Conservation (phyloP, 2,797 vertebrate genomes). For the Microhierax caerulescens region DNA sequence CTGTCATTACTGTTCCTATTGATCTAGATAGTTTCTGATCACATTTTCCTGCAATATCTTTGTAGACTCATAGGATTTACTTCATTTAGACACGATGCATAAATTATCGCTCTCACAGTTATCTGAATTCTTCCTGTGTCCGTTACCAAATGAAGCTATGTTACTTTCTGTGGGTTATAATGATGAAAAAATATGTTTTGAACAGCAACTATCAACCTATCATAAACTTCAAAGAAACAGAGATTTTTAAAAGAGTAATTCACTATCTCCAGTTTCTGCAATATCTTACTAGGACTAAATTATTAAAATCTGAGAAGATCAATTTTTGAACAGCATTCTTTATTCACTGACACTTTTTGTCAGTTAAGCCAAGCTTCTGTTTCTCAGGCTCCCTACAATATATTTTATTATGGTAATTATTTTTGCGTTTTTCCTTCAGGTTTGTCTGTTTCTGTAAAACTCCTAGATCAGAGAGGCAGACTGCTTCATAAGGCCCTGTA, state of each 20-base stretch:
- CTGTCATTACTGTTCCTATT: background rate
- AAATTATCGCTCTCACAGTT: background rate
- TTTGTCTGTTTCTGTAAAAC: background rate
- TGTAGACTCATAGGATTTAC: background rate
- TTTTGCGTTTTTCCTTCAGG: background rate
- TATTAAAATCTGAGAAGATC: conserved; percentile 69
- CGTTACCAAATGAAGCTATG: background rate
- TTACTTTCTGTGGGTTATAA: background rate
- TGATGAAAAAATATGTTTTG: conserved; percentile 20
- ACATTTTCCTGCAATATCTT: background rate
- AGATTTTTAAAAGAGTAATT: conserved; percentile 16
- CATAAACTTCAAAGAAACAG: conserved; percentile 54
- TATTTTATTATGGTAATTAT: conserved; percentile 7
- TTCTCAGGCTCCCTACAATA: conserved; percentile 18
- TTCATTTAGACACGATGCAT: background rate
- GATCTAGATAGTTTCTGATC: background rate
- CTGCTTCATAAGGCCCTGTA: background rate
- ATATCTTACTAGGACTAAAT: conserved; percentile 60
- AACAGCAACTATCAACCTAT: conserved; percentile 25
- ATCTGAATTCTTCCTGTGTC: background rate
- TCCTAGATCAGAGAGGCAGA: background rate
- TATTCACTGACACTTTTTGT: conserved; percentile 58
- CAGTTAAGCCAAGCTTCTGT: conserved; percentile 29
- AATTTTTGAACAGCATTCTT: conserved; percentile 69
- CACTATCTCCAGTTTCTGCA: conserved; percentile 10